A percentile compares a stretch with the other conserved stretches of the same genome.
Conservation (phyloP, 2,888 invertebrate species). For the Ligdia adustata region DNA sequence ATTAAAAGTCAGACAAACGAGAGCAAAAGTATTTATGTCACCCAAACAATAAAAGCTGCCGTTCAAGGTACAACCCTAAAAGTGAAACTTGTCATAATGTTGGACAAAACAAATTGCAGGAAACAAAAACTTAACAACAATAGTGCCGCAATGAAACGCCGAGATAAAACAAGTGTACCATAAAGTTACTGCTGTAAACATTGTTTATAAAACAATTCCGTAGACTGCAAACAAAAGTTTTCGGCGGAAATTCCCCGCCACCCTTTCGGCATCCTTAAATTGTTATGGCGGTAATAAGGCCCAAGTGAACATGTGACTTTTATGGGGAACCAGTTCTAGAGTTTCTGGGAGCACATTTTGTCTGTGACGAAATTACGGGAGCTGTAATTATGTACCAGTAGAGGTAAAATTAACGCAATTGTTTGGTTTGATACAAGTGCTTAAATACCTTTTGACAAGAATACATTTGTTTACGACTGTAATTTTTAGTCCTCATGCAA, state of each 20-base stretch:
- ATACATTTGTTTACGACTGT: too few relatives aligned
- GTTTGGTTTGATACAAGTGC: slow-evolving; percentile 7
- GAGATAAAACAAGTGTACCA: slow-evolving; percentile 75
- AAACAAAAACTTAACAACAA: slow-evolving; percentile 62
- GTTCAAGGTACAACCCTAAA: slow-evolving; percentile 44
- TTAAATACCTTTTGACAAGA: slow-evolving; percentile 19
- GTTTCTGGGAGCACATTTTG: slow-evolving; percentile 72
- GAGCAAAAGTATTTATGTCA: slow-evolving; percentile 60
- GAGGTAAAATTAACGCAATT: slow-evolving; percentile 14
- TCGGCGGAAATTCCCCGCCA: slow-evolving; percentile 72
- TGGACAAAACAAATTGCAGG: slow-evolving; percentile 55
- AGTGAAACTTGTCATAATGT: slow-evolving; percentile 60
- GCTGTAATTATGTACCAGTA: slow-evolving; percentile 39
- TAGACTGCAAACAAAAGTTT: slow-evolving; percentile 76
- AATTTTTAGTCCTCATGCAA: too few relatives aligned
- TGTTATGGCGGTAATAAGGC: slow-evolving; percentile 80
- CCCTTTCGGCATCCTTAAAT: slow-evolving; percentile 82
- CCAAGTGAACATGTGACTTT: slow-evolving; percentile 78
- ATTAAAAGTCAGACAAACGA: slow-evolving; percentile 54
- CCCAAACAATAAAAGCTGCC: slow-evolving; percentile 46
- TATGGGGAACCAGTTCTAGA: slow-evolving; percentile 72
- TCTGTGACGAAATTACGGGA: slow-evolving; percentile 69
- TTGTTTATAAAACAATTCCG: slow-evolving; percentile 81
- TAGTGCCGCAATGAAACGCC: slow-evolving; percentile 66
- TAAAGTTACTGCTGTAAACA: slow-evolving; percentile 79